These are phyloP conservation scores for Oryctolagus cuniculus DNA, from an alignment of 2,113 vertebrate species.

Conservation along the genomic window mOryCun1.1 NC_091432.1:158838501-158839000, in stretches of 20 bases:
- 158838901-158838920: neutral
- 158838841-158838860: neutral
- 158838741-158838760: neutral
- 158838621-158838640: neutral
- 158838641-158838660: neutral
- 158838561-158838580: neutral
- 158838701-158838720: slow-evolving; percentile 34
- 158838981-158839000: neutral
- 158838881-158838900: slow-evolving; percentile 12
- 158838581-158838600: neutral
- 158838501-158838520: neutral
- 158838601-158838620: neutral
- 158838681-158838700: neutral
- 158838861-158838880: neutral
- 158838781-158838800: neutral
- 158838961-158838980: neutral
- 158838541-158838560: neutral
- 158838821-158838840: neutral
- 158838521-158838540: rapidly evolving
- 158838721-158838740: slow-evolving; percentile 14
- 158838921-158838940: neutral
- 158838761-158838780: neutral
- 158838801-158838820: neutral
- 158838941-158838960: neutral
- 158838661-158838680: neutral